A percentile compares a stretch with the other conserved stretches of the same genome.
phyloP scores from a whole-genome alignment of 2,888 invertebrate genomes.

The Nemotelus nigrinus region DNA sequence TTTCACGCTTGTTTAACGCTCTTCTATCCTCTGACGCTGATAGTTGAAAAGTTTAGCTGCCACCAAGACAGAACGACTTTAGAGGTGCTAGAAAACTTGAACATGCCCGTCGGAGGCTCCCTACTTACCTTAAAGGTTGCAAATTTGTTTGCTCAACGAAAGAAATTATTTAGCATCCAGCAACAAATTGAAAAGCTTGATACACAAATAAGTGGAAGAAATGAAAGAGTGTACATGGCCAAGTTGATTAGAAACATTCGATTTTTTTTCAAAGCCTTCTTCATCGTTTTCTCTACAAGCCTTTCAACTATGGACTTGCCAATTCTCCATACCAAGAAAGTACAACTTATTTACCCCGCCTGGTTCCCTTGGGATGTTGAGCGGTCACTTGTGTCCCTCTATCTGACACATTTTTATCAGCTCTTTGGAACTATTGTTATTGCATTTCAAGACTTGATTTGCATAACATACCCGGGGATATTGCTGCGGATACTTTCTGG shows the following conservation, averaged over 20 bases:
- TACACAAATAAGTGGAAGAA: constrained; percentile 47
- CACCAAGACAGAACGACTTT: too few relatives aligned
- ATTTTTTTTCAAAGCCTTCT: constrained; percentile 56
- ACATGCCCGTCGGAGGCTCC: too few relatives aligned
- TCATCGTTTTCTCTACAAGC: constrained; percentile 53
- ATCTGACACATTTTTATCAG: constrained; percentile 13
- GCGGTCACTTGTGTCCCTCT: neutral
- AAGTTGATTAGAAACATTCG: constrained; percentile 53
- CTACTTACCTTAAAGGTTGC: neutral
- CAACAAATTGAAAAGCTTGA: constrained; percentile 54
- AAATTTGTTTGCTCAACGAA: constrained; percentile 58
- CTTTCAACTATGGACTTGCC: neutral
- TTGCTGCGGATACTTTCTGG: constrained; percentile 16
- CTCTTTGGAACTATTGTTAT: constrained; percentile 2
- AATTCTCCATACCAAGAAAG: neutral
- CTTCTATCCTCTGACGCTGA: constrained; percentile 59
- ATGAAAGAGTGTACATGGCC: constrained; percentile 54
- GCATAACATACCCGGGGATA: constrained; percentile 27
- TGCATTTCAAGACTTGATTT: neutral
- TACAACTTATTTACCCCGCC: neutral
- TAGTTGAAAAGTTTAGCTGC: constrained; percentile 51
- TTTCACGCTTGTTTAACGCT: constrained; percentile 58
- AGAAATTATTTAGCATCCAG: constrained; percentile 51
- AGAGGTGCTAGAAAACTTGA: too few relatives aligned
- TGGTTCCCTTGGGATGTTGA: constrained; percentile 44